Percentiles rank a stretch among this genome's conserved stretches.
These are phyloP conservation scores for Trachymyrmex cornetzi DNA, from an alignment of 1,140 invertebrate genomes.

Conservation along the genomic window DNA sequence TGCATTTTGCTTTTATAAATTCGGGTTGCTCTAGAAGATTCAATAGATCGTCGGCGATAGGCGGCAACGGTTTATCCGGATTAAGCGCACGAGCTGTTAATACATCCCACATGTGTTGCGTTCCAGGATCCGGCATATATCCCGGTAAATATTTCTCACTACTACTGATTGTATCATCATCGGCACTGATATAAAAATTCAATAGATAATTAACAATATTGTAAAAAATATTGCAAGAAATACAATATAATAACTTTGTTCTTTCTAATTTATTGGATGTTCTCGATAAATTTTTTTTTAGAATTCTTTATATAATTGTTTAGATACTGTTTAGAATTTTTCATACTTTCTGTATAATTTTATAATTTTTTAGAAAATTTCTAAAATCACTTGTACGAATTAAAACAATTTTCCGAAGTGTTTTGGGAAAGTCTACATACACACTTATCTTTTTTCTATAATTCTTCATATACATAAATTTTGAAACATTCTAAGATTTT, in stretches of 20 bases:
- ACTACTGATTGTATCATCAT: background rate
- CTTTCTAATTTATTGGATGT: background rate
- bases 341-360: too few relatives aligned
- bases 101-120: slow-evolving; percentile 71
- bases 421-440: too few relatives aligned
- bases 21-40: slow-evolving; percentile 61
- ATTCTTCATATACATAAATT: too few relatives aligned
- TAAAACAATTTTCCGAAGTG: too few relatives aligned
- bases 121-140: slow-evolving; percentile 62
- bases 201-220: slow-evolving; percentile 16
- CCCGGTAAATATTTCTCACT: slow-evolving; percentile 68
- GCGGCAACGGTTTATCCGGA: slow-evolving; percentile 71
- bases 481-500: too few relatives aligned
- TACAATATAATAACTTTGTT: background rate
- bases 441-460: too few relatives aligned
- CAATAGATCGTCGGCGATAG: slow-evolving; percentile 60
- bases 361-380: too few relatives aligned
- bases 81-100: slow-evolving; percentile 73
- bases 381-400: too few relatives aligned
- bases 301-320: too few relatives aligned
- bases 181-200: background rate
- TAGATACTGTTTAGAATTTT: too few relatives aligned
- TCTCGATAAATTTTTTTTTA: too few relatives aligned
- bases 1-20: slow-evolving; percentile 36
- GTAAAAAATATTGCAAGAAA: background rate